Evolutionary conservation across 1,140 invertebrate genomes (phyloP).

Genomic region (Cyrtorhinus lividipennis): DNA sequence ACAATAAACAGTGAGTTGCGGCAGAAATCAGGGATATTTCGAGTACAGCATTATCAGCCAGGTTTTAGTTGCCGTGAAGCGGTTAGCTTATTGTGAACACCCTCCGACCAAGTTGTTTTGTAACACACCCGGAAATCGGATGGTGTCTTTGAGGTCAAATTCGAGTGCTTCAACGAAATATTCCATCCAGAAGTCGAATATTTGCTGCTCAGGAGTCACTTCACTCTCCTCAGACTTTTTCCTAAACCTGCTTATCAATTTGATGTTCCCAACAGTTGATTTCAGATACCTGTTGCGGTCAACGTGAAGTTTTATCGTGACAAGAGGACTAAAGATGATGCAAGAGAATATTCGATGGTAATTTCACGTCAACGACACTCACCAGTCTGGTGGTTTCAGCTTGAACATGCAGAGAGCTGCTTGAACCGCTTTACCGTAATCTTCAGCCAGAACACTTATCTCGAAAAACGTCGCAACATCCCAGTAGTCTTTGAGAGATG

Average conservation of each 20-base stretch:
- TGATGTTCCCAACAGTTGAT: slow-evolving; percentile 95
- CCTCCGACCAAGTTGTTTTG: too few relatives aligned
- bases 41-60: too few relatives aligned
- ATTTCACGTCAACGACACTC: slow-evolving; percentile 29
- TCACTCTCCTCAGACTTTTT: slow-evolving; percentile 58
- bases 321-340: too few relatives aligned
- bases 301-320: too few relatives aligned
- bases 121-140: slow-evolving; percentile 75
- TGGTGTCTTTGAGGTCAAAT: slow-evolving; percentile 55
- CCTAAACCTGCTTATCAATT: slow-evolving; percentile 82
- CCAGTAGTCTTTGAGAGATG: slow-evolving; percentile 93
- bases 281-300: slow-evolving; percentile 63
- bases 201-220: slow-evolving; percentile 60
- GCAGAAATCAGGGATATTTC: too few relatives aligned
- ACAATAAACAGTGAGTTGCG: too few relatives aligned
- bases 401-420: slow-evolving; percentile 98
- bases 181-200: slow-evolving; percentile 97
- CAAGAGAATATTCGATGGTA: too few relatives aligned
- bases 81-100: too few relatives aligned
- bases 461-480: slow-evolving; percentile 99
- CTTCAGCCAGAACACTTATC: slow-evolving; percentile 92
- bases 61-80: too few relatives aligned
- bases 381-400: slow-evolving; percentile 96
- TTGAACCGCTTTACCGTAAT: slow-evolving; percentile 93
- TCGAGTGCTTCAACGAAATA: slow-evolving; percentile 92